Conservation (phyloP, 2,888 invertebrate species). For the Latrodectus elegans region DNA sequence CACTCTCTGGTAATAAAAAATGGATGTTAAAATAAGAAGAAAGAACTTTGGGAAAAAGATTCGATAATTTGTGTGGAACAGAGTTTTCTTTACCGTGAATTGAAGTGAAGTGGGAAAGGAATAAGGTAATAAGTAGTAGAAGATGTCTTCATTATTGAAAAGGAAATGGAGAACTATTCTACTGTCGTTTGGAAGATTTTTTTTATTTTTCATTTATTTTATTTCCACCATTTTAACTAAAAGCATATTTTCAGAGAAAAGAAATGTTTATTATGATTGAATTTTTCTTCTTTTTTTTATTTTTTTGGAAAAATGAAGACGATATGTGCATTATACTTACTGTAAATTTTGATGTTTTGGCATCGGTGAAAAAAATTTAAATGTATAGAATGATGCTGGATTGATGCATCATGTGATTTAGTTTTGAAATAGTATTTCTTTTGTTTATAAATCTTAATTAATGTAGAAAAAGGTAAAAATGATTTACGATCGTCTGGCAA, state of each 20-base stretch:
- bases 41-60: constrained; percentile 4
- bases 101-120: constrained; percentile 14
- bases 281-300: background rate
- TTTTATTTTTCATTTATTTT: background rate
- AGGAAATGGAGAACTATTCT: constrained; percentile 15
- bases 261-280: background rate
- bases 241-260: background rate
- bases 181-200: constrained; percentile 9
- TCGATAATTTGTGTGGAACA: constrained; percentile 32
- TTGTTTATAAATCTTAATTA: too few relatives aligned
- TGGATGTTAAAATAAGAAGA: constrained; percentile 28
- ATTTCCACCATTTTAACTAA: background rate
- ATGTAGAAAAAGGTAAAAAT: too few relatives aligned
- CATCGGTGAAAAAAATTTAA: too few relatives aligned
- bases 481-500: too few relatives aligned
- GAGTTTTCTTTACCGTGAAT: constrained; percentile 11
- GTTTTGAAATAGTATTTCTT: too few relatives aligned
- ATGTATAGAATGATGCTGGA: too few relatives aligned
- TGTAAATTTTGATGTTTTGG: too few relatives aligned
- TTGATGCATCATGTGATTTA: too few relatives aligned
- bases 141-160: constrained; percentile 17
- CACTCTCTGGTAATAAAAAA: constrained; percentile 48
- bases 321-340: too few relatives aligned
- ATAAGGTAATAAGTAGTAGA: constrained; percentile 1
- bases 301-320: too few relatives aligned